Conservation (phyloP, 2,888 invertebrate species). For the Isoperla grammatica region DNA sequence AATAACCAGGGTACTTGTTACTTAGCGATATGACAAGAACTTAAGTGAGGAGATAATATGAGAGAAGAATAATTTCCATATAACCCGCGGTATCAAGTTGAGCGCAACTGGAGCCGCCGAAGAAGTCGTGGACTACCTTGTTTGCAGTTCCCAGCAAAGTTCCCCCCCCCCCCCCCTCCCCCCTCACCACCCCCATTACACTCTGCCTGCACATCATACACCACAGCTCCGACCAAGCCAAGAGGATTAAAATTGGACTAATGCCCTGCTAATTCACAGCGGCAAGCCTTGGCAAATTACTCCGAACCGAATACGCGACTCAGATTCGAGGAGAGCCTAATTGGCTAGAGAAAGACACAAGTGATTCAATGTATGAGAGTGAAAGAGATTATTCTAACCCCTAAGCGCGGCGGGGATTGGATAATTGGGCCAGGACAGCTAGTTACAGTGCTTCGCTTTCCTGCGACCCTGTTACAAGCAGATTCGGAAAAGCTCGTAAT, state of each 20-base stretch:
- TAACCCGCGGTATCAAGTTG: too few species aligned
- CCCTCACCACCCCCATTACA: slow-evolving; percentile 5
- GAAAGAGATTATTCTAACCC: slow-evolving; percentile 17
- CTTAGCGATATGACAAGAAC: too few species aligned
- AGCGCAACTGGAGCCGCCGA: background rate
- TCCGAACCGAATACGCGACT: slow-evolving; percentile 13
- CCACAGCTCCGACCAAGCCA: slow-evolving; percentile 10
- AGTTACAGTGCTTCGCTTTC: too few species aligned
- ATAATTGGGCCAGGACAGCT: background rate
- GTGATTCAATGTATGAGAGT: background rate
- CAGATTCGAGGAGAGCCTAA: slow-evolving; percentile 22
- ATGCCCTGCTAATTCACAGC: slow-evolving; percentile 32
- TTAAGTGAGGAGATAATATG: too few species aligned
- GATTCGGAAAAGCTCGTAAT: too few species aligned
- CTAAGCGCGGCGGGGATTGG: slow-evolving; percentile 18
- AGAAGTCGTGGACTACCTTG: slow-evolving; percentile 1
- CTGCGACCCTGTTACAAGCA: too few species aligned
- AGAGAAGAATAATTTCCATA: too few species aligned
- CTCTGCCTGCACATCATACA: background rate
- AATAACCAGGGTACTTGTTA: too few species aligned
- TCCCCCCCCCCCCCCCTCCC: background rate
- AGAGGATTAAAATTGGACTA: slow-evolving; percentile 33
- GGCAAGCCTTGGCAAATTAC: slow-evolving; percentile 29
- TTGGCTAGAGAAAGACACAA: slow-evolving; percentile 14
- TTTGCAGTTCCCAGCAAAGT: slow-evolving; percentile 19